Conservation (phyloP, 2,888 invertebrate species). For the Choreutis nemorana region DNA sequence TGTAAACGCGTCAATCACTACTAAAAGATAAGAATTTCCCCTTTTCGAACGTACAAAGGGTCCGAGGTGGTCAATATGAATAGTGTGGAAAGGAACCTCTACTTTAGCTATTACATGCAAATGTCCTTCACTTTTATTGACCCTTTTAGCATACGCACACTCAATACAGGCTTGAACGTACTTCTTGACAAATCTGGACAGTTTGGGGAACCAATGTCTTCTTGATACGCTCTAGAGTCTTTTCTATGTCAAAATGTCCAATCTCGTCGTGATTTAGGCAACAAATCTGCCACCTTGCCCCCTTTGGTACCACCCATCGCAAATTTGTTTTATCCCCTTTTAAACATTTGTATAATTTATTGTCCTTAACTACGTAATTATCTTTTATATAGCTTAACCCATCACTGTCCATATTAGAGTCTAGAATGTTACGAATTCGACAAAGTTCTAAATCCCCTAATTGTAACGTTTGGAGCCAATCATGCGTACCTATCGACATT, state of each 20-base stretch:
- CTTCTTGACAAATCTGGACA: slow-evolving; percentile 6
- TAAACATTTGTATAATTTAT: slow-evolving; percentile 6
- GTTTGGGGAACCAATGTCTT: slow-evolving; percentile 6
- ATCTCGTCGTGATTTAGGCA: slow-evolving; percentile 24
- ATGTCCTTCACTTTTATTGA: background rate
- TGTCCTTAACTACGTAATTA: slow-evolving; percentile 10
- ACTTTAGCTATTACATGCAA: slow-evolving; percentile 7
- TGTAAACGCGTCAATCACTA: slow-evolving; percentile 13
- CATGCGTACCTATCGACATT: slow-evolving; percentile 5
- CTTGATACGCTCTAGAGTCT: slow-evolving; percentile 5
- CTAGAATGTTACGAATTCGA: slow-evolving; percentile 2
- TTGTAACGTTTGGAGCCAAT: slow-evolving; percentile 9
- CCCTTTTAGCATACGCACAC: slow-evolving; percentile 6
- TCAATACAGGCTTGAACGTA: slow-evolving; percentile 3
- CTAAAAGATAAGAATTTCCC: slow-evolving; percentile 14
- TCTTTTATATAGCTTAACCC: slow-evolving; percentile 7
- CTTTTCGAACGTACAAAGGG: slow-evolving; percentile 19
- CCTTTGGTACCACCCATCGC: slow-evolving; percentile 22
- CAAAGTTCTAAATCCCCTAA: slow-evolving; percentile 6
- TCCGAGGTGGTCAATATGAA: slow-evolving; percentile 23
- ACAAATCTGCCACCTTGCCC: slow-evolving; percentile 17
- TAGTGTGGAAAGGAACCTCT: slow-evolving; percentile 17
- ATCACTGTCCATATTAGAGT: slow-evolving; percentile 4
- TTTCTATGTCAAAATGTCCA: slow-evolving; percentile 22
- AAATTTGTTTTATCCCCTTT: slow-evolving; percentile 6